Percentiles rank a stretch among this genome's conserved stretches.
phyloP scores from a whole-genome alignment of 1,140 invertebrate species.

The Glossosoma conforme region DNA sequence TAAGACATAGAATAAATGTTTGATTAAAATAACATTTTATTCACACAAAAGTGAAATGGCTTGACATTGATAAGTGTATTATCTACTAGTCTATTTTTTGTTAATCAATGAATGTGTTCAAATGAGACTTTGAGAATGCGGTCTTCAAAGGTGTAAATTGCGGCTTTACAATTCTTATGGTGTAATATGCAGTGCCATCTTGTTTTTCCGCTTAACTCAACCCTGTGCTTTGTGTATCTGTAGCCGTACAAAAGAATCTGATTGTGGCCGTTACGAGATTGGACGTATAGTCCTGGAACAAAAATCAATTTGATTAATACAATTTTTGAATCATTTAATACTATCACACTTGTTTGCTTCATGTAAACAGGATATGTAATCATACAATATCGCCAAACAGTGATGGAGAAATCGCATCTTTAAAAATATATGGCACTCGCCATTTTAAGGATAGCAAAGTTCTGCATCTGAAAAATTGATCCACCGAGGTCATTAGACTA shows the following conservation, averaged over 20 bases:
- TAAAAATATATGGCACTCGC: background rate
- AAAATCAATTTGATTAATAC: constrained; percentile 1
- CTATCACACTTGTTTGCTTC: too few relatives aligned
- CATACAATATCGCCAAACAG: background rate
- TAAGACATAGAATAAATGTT: background rate
- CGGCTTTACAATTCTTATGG: constrained; percentile 25
- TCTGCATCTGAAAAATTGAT: background rate
- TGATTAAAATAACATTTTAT: background rate
- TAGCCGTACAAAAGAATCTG: background rate
- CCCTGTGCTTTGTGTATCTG: constrained; percentile 1
- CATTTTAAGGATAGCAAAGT: background rate
- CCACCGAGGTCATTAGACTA: background rate
- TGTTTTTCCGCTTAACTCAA: constrained; percentile 17
- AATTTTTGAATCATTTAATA: too few relatives aligned
- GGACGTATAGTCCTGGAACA: constrained; percentile 8
- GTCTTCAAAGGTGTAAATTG: constrained; percentile 10
- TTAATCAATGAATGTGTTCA: constrained; percentile 28
- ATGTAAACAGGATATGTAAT: too few relatives aligned
- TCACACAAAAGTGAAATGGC: background rate
- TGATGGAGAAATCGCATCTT: background rate
- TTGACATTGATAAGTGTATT: background rate
- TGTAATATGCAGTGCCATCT: constrained; percentile 32
- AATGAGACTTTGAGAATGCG: constrained; percentile 13
- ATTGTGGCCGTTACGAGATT: constrained; percentile 1
- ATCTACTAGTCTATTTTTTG: background rate